These are phyloP conservation scores for Ceratina japonica DNA, from an alignment of 1,140 invertebrate genomes.

Conservation along the genomic window DNA sequence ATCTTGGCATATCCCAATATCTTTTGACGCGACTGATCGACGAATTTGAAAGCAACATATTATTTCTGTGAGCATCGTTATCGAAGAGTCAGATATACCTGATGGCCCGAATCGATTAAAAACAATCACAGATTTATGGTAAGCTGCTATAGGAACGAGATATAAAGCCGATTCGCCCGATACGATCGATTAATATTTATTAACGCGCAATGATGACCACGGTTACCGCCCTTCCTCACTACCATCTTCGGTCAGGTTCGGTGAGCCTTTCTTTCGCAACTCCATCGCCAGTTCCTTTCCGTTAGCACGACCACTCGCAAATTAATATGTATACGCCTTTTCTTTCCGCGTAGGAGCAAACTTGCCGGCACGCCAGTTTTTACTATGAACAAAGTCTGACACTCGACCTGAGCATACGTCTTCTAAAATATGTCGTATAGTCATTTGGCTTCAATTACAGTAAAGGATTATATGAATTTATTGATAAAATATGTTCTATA, in stretches of 20 bases:
- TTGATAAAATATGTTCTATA: neutral
- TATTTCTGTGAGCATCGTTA: too few relatives aligned
- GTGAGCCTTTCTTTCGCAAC: conserved; percentile 63
- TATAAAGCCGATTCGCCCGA: neutral
- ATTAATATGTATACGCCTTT: conserved; percentile 57
- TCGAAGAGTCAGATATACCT: too few relatives aligned
- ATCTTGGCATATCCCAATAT: too few relatives aligned
- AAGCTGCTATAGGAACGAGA: conserved; percentile 11
- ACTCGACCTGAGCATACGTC: too few relatives aligned
- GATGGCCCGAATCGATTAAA: neutral
- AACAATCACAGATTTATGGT: neutral
- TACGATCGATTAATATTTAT: neutral
- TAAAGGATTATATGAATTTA: too few relatives aligned
- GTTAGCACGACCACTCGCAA: conserved; percentile 38
- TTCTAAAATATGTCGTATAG: neutral
- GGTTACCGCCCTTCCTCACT: conserved; percentile 49
- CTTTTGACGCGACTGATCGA: too few relatives aligned
- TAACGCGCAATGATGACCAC: conserved; percentile 19
- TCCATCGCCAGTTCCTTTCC: conserved; percentile 55
- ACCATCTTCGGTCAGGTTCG: conserved; percentile 59
- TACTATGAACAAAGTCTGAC: neutral
- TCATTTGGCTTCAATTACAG: neutral
- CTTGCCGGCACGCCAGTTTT: conserved; percentile 41
- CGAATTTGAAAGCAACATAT: too few relatives aligned
- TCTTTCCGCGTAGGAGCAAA: conserved; percentile 59